Evolutionary conservation across 2,113 vertebrate genomes (phyloP), one percentile per base, ranked within the genome.

Genomic region (Syngnathoides biaculeatus): DNA sequence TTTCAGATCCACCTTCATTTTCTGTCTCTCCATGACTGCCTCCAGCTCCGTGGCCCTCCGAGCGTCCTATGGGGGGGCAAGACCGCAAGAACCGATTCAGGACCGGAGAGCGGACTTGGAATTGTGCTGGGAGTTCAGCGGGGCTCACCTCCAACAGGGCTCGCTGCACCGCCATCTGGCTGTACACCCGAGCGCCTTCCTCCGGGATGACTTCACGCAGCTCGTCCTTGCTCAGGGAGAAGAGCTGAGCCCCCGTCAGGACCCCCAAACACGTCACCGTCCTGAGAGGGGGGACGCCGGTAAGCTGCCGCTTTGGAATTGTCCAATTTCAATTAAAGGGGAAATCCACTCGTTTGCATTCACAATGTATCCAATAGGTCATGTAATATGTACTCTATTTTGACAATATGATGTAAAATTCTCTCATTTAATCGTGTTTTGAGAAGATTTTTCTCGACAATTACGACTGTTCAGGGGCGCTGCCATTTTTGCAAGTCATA

Each of bases 21-120:
- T 96, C 79, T 94, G 95, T 70, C 93, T 95, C 79, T 93, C 90
- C 95, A 96, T 96, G 53, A 95, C 94, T 0, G 91, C 83, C 60
- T 95, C 92, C 75, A 96, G 62, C 79, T 96, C 95, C 0, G 95
- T 83, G 53, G 89, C 79, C 52, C 72, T 87, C 17, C 73, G 75
- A 22, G 87, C 90, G 2, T 92, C 92, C 92, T 92, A 76, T 0
- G 24, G 11, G 15, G 15, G 65, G 30, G 45, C 30, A 65, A 22
- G 15, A 15, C 2, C 14, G 5, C 20, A 9, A 48, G 0, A 76
- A 8, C 59, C n/a, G 1, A 55, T 5, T 5, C 6, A 53, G 39
- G 5, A 19, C 5, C 55, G 39, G 12, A 63, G 0, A 40, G 0
- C 8, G 14, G 4, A 24, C 8, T 45, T 8, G 19, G 30, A 15